Conservation (phyloP, 2,888 invertebrate species). For the Stenoptilia bipunctidactyla region DNA sequence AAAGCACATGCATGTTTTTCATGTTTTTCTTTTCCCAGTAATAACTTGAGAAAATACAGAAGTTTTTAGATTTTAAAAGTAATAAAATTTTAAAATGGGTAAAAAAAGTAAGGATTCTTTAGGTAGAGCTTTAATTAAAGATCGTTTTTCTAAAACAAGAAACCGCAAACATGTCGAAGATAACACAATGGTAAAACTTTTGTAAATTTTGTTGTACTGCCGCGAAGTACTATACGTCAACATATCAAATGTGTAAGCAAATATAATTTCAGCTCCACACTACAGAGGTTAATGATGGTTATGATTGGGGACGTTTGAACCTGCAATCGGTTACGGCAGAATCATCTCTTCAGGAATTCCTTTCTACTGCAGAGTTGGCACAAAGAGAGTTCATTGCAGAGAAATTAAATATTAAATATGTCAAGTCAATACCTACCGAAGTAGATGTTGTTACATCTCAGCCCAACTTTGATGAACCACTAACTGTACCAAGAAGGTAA, state of each 20-base stretch:
- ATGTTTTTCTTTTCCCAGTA: too few species aligned
- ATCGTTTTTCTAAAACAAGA: constrained; percentile 77
- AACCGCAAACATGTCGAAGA: constrained; percentile 76
- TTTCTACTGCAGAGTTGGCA: constrained; percentile 94
- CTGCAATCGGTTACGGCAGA: constrained; percentile 95
- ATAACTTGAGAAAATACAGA: too few species aligned
- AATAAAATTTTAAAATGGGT: constrained; percentile 69
- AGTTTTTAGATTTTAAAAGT: too few species aligned
- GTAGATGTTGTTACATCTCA: constrained; percentile 50
- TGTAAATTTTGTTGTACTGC: neutral
- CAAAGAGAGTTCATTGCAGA: constrained; percentile 95
- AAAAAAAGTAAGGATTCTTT: constrained; percentile 78
- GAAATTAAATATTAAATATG: constrained; percentile 82
- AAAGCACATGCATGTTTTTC: too few species aligned
- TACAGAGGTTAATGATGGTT: constrained; percentile 90
- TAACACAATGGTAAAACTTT: constrained; percentile 76
- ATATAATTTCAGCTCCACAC: constrained; percentile 77
- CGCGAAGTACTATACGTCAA: neutral
- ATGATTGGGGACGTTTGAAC: constrained; percentile 91
- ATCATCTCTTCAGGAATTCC: constrained; percentile 95
- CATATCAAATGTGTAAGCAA: neutral
- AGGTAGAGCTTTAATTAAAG: constrained; percentile 81
- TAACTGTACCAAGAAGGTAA: constrained; percentile 82
- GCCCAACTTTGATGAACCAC: constrained; percentile 55
- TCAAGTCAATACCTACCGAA: constrained; percentile 45